Evolutionary conservation across 2,113 vertebrate genomes (phyloP).

Genomic region (Caranx ignobilis): DNA sequence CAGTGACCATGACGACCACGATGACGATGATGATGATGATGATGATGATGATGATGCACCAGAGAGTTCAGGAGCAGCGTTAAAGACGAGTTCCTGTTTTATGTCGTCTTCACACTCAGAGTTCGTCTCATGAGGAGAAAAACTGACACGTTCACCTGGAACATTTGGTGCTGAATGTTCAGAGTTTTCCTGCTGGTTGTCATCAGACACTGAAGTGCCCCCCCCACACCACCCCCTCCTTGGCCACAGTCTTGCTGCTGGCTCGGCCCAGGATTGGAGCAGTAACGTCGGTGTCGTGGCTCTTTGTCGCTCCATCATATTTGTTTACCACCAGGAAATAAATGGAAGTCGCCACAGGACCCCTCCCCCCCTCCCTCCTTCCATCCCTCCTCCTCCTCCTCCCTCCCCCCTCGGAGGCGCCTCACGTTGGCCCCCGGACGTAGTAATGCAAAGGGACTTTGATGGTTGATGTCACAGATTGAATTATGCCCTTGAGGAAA

Average conservation of each 20-base stretch:
- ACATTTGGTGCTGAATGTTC: conserved; percentile 54
- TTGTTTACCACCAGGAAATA: conserved; percentile 80
- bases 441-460: conserved; percentile 83
- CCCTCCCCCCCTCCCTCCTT: conserved; percentile 36
- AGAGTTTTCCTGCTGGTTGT: conserved; percentile 54
- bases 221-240: neutral
- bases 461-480: conserved; percentile 86
- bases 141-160: conserved; percentile 40
- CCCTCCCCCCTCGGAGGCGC: conserved; percentile 73
- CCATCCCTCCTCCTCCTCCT: neutral
- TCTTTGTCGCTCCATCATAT: conserved; percentile 69
- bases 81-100: conserved; percentile 10
- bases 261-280: conserved; percentile 39
- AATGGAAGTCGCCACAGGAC: conserved; percentile 72
- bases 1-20: neutral
- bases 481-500: conserved; percentile 88
- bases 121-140: too few relatives aligned
- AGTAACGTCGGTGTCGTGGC: conserved; percentile 11
- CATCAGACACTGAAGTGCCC: conserved; percentile 67
- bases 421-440: conserved; percentile 70
- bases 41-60: too few relatives aligned
- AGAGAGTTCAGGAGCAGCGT: neutral
- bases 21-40: too few relatives aligned
- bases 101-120: conserved; percentile 4
- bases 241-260: conserved; percentile 22